A percentile compares a stretch with the other conserved stretches of the same genome.
These are phyloP conservation scores for Emydocephalus ijimae DNA, from an alignment of 2,113 vertebrate genomes.

Conservation along the genomic window DNA sequence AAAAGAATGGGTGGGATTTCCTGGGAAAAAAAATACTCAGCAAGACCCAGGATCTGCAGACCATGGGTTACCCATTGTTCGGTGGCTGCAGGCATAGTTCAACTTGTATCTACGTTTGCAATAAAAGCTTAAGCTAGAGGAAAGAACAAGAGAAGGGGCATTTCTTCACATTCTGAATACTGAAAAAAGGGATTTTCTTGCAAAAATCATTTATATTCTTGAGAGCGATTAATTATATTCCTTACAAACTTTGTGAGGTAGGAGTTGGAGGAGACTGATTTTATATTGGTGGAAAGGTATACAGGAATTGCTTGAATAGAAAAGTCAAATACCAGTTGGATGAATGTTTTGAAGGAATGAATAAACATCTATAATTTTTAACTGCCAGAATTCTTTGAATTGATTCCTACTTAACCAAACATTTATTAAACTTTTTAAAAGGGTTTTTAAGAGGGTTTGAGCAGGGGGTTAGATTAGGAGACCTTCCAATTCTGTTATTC, in stretches of 20 bases:
- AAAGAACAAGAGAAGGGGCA: too few relatives aligned
- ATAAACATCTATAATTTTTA: conserved; percentile 9
- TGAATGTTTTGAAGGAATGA: not conserved
- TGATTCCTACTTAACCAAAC: conserved; percentile 34
- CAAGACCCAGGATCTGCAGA: too few relatives aligned
- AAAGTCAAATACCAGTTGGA: not conserved
- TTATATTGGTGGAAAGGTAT: not conserved
- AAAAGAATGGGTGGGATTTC: not conserved
- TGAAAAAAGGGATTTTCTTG: not conserved
- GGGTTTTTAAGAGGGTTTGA: not conserved
- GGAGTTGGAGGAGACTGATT: not conserved
- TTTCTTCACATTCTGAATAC: not conserved
- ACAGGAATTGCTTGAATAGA: not conserved
- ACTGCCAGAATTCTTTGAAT: not conserved
- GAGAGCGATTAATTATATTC: not conserved
- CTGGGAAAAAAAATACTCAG: not conserved
- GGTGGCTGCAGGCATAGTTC: not conserved
- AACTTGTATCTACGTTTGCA: not conserved
- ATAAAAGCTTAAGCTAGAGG: not conserved
- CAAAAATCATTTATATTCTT: not conserved
- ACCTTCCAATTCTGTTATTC: not conserved
- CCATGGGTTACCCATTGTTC: not conserved
- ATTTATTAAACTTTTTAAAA: not conserved
- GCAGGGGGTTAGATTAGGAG: not conserved
- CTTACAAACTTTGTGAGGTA: not conserved